Evolutionary conservation across 1,140 invertebrate species (phyloP).

Genomic region (Ptiloglossa arizonensis): DNA sequence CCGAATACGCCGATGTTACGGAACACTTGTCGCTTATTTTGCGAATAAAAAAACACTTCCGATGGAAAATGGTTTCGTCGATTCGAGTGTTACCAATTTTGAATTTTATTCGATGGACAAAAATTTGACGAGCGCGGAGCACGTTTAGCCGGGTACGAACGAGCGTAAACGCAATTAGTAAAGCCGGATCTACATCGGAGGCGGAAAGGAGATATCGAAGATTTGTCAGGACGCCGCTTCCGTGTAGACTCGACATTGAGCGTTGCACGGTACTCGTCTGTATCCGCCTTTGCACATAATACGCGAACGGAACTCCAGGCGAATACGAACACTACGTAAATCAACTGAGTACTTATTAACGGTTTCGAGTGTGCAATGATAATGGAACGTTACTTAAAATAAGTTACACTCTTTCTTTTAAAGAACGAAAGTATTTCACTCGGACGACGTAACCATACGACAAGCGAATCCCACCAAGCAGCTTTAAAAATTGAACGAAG

Average conservation of each 20-base stretch:
- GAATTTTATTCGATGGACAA: neutral
- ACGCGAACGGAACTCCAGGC: neutral
- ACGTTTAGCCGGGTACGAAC: too few species aligned
- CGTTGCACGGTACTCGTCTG: too few species aligned
- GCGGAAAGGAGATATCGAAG: too few species aligned
- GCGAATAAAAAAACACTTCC: conserved; percentile 13
- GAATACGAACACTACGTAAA: neutral
- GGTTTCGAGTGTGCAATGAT: neutral
- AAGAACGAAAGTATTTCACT: neutral
- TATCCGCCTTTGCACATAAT: too few species aligned
- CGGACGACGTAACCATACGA: conserved; percentile 29
- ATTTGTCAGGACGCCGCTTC: too few species aligned
- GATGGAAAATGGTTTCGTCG: conserved; percentile 9
- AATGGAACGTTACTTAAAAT: neutral
- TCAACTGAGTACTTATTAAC: neutral
- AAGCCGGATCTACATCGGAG: too few species aligned
- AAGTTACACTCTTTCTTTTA: neutral
- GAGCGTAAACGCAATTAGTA: too few species aligned
- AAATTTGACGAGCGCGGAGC: too few species aligned
- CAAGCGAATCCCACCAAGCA: neutral
- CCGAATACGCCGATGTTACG: conserved; percentile 22
- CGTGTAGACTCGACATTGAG: too few species aligned
- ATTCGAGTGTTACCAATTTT: neutral
- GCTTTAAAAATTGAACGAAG: neutral
- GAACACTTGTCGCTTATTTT: conserved; percentile 32